Conservation (phyloP, 2,113 vertebrate species). For the Pangasianodon gigas region DNA sequence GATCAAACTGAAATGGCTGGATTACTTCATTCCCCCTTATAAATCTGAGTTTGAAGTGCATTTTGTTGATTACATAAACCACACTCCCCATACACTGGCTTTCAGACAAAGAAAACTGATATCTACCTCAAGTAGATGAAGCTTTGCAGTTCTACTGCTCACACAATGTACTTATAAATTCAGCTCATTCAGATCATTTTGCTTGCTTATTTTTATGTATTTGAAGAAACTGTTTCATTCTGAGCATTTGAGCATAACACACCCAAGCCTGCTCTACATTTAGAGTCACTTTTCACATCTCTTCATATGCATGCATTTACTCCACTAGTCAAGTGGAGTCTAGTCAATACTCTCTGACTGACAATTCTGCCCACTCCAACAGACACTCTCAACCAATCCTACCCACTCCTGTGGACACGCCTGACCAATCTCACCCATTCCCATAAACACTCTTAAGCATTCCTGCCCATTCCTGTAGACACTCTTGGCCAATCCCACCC, state of each 20-base stretch:
- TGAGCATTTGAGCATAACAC: not conserved
- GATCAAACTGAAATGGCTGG: not conserved
- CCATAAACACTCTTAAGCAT: not conserved
- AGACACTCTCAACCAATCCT: not conserved
- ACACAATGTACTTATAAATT: not conserved
- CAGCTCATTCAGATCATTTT: not conserved
- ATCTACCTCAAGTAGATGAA: conserved; percentile 3
- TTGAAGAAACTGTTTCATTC: not conserved
- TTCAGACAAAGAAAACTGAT: conserved; percentile 27
- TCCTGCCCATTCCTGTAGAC: not conserved
- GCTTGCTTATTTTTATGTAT: not conserved
- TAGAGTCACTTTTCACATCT: not conserved
- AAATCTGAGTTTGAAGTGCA: not conserved
- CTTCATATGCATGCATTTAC: too few relatives aligned
- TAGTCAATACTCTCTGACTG: too few relatives aligned
- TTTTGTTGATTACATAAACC: conserved; percentile 30
- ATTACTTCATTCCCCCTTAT: not conserved
- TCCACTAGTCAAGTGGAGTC: too few relatives aligned
- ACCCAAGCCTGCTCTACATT: not conserved
- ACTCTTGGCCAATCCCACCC: not conserved
- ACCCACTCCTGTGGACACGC: not conserved
- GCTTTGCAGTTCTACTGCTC: not conserved
- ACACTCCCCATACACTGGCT: not conserved
- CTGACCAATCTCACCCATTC: not conserved
- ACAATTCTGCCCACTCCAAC: not conserved